Base-by-base conservation (phyloP, 1,140 invertebrate genomes). In the Hypothenemus hampei region DNA sequence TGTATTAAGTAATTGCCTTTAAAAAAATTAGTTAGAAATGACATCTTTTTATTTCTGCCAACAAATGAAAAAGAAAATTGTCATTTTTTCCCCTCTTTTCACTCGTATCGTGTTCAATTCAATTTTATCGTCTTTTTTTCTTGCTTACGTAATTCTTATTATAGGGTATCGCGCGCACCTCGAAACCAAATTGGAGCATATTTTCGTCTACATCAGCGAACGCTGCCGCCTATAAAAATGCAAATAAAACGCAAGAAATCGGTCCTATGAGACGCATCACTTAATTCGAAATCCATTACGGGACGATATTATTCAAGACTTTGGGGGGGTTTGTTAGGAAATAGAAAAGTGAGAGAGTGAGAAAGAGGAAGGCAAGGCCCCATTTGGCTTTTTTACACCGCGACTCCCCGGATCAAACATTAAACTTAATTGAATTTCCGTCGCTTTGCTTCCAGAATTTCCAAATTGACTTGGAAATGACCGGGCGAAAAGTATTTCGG, bases 341-440 rank as follows among this genome's bases (percentile, higher is more conserved):
- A n/a, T n/a, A n/a, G n/a, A n/a, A n/a, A n/a, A n/a, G n/a, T n/a
- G n/a, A n/a, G n/a, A n/a, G n/a, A n/a, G n/a, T n/a, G n/a, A n/a
- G n/a, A n/a, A n/a, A n/a, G n/a, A n/a, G n/a, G n/a, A n/a, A n/a
- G n/a, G n/a, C n/a, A n/a, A 37, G 10, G 10, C 35, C 11, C 35
- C 20, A 29, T 35, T 45, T 16, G 51, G 57, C 55, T 64, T 66
- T 66, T 66, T 64, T 64, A 64, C 60, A 53, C 53, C 48, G 59
- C 61, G 58, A 59, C 65, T 62, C 58, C n/a, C n/a, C 62, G 67
- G 65, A 70, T 69, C 67, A 68, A 67, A 67, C 69, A 71, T 71
- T 71, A 71, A 71, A 71, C 67, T 71, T 71, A 71, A 71, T 71
- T 71, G 69, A 71, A 71, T 71, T 71, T 71, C 65, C 67, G 68